Evolutionary conservation across 2,797 vertebrate species (phyloP), one percentile per base, ranked within the genome.

Genomic region (Platyrinchus mystaceus): DNA sequence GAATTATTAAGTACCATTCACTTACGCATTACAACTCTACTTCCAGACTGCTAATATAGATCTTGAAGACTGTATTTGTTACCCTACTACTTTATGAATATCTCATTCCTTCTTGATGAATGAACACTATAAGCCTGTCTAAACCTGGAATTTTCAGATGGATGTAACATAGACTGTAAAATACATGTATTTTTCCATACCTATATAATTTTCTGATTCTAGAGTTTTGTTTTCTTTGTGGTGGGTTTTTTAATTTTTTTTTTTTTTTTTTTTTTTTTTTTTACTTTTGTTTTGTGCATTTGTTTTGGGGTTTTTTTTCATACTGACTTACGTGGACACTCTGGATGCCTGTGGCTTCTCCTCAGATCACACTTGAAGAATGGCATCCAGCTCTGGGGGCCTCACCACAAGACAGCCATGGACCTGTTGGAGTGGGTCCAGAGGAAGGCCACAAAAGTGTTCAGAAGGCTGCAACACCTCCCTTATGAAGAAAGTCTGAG

Each of bases 381-480:
- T 0, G 0, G 2, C 19, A 19, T 73, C 18, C 39, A 81, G 1
- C 19, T 63, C 49, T 2, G 2, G 8, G 47, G 24, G 14, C 14
- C n/a, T 39, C 9, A 22, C 21, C 41, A 82, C 26, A 84, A 44
- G 58, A 71, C 12, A 28, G 44, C 5, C 32, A 6, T 15, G 10
- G 22, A 30, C 12, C 7, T 63, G 22, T 56, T 32, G 26, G 27
- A 46, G 3, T 5, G 2, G 20, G 30, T 84, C 21, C 44, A 64
- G 41, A 34, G 15, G 12, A 86, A 41, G 36, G 26, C 34, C 62
- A 84, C 6, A 12, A 60, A 63, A 18, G 26, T 26, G 4, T 4
- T 34, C 44, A 64, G 36, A 56, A 26, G 9, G 10, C 4, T 68
- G 36, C 14, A 78, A 9, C 19, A 46, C 2, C 8, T 75, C 18